Base-by-base conservation (phyloP, 53 echinoderm and acorn worm species). In the Actinopyga echinites region DNA sequence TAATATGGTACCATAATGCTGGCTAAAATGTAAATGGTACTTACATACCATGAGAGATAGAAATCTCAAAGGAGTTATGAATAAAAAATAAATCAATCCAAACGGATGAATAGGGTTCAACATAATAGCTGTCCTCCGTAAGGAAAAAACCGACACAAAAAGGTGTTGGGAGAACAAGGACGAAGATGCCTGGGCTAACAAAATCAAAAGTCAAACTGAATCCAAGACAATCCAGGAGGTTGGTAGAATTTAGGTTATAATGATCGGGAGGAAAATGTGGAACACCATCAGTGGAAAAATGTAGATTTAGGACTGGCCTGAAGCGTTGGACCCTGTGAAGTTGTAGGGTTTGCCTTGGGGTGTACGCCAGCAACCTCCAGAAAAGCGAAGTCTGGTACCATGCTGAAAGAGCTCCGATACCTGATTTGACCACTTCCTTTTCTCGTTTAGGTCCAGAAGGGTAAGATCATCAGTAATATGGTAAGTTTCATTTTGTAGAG, bases 331-430 rank as follows among this genome's bases (percentile, higher is more conserved):
- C 15, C 9, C 21, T 0, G 13, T 17, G 21, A 65, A 65, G 30
- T 65, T 30, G 30, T 65, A 65, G 26, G 65, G 65, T 65, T 65
- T 65, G 15, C 65, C 65, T 30, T 25, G 19, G 62, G 20, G 19
- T 62, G 20, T 22, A 62, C 62, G 62, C 62, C 62, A 62, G 62
- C 19, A 62, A 65, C 65, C 65, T 65, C 65, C 65, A 65, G 65
- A 28, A 30, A 65, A 65, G 30, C 65, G 65, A 28, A 65, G 30
- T 65, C 65, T 65, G 26, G 65, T 65, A 30, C 65, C 65, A 28
- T 65, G 65, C 13, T 65, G 65, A 30, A 65, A 65, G 15, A 65
- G 4, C 30, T 65, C 65, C 65, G 26, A 17, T 9, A 30, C 65
- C 8, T 65, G 8, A 9, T 6, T 28, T 9, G 8, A 2, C 1